Percentiles rank a stretch among this genome's conserved stretches.
These are phyloP conservation scores for Hypomesus transpacificus DNA, from an alignment of 2,113 vertebrate species.

Conservation along the genomic window DNA sequence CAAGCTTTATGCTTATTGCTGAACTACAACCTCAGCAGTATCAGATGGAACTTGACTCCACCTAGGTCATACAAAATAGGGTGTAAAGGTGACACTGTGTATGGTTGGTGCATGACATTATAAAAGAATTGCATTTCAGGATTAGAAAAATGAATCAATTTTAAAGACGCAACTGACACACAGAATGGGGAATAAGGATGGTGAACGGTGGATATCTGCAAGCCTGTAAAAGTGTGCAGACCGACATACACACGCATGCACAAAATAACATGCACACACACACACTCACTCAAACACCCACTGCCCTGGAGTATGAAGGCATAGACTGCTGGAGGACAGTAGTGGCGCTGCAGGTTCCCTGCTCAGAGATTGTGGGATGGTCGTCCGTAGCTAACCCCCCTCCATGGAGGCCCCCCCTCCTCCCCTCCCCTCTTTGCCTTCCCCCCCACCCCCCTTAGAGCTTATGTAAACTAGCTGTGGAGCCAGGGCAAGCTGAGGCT, in stretches of 20 bases:
- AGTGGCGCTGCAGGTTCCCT: conserved; percentile 59
- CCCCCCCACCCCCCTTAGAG: conserved; percentile 66
- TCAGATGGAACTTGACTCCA: neutral
- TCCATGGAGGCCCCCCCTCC: conserved; percentile 52
- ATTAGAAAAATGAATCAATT: conserved; percentile 50
- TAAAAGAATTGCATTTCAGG: conserved; percentile 58
- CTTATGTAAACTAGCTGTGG: conserved; percentile 89
- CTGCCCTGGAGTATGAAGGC: conserved; percentile 52
- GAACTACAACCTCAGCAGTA: conserved; percentile 9
- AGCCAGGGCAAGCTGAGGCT: conserved; percentile 85
- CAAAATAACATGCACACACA: conserved; percentile 27
- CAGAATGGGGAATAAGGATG: conserved; percentile 30
- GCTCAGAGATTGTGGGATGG: conserved; percentile 65
- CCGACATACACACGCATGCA: conserved; percentile 15
- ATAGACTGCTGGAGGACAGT: conserved; percentile 61
- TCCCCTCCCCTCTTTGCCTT: conserved; percentile 40
- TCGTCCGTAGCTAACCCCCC: conserved; percentile 66
- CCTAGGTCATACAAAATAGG: neutral
- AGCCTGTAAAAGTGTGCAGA: conserved; percentile 47
- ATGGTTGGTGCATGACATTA: neutral
- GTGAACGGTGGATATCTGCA: conserved; percentile 59
- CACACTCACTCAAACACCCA: conserved; percentile 29
- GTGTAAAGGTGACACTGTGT: neutral
- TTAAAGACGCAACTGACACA: conserved; percentile 57
- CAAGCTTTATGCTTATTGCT: conserved; percentile 2